Base-by-base conservation (phyloP, 2,888 invertebrate genomes). In the Cerastoderma edule region DNA sequence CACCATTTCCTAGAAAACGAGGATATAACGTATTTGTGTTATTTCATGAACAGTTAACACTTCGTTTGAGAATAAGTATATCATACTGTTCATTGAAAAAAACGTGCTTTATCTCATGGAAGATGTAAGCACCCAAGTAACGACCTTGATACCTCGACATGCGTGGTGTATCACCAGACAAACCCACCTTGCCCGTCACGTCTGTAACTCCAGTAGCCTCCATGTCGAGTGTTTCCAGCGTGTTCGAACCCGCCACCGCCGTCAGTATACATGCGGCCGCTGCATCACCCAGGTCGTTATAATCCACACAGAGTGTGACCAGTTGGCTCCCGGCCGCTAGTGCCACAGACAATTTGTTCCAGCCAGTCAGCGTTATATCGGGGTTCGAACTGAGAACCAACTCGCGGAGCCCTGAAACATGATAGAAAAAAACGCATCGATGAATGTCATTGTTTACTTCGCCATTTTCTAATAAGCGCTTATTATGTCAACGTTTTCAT, bases 321-420 rank as follows among this genome's bases (percentile, higher is more conserved):
- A 91, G 78, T 44, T 80, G 80, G 33, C 80, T 85, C 16, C 86
- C 83, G 39, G 88, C 84, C 24, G 89, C 87, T 32, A 91, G 57
- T 5, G 90, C 88, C 72, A 91, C 80, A n/a, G 87, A 87, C 44
- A 91, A 82, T 65, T 85, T 84, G 19, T 85, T 78, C 91, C 91
- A 91, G 2, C 89, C 91, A 30, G 83, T 69, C 0, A 77, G 69
- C 24, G 88, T 87, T 24, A 91, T 89, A 6, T 75, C 80, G 5
- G 85, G 86, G 68, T 91, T 91, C 48, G 84, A 88, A 80, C 91
- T 90, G 13, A 91, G 78, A 3, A 86, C 85, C 22, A 91, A 82
- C 35, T 91, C 89, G n/a, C 85, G 80, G 16, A 91, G 68, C 60
- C 89, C 91, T 91, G 75, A 2, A n/a, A n/a, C n/a, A n/a, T n/a